Evolutionary conservation across 2,888 invertebrate species (phyloP).

Genomic region (Brachyopa scutellaris): DNA sequence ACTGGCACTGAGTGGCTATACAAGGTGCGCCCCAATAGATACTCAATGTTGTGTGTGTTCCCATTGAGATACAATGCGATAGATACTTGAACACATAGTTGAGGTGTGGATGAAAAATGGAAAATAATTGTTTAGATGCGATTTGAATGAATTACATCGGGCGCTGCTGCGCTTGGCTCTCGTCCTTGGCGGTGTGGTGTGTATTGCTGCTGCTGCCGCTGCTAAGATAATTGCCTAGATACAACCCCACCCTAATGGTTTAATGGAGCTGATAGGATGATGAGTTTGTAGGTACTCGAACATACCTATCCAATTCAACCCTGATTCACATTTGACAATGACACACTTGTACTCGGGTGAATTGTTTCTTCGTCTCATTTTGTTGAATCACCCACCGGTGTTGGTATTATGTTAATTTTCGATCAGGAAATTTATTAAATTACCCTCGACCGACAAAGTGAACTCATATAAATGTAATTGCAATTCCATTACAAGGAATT

Average conservation of each 20-base stretch:
- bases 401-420: slow-evolving; percentile 33
- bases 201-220: too few species aligned
- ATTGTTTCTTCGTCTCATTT: neutral
- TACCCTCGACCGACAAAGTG: slow-evolving; percentile 2
- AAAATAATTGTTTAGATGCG: slow-evolving; percentile 69
- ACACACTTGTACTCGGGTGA: slow-evolving; percentile 53
- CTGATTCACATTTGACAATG: slow-evolving; percentile 71
- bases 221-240: slow-evolving; percentile 61
- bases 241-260: slow-evolving; percentile 58
- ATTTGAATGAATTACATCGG: slow-evolving; percentile 56
- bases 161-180: slow-evolving; percentile 9
- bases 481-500: slow-evolving; percentile 25
- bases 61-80: slow-evolving; percentile 28
- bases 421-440: slow-evolving; percentile 55
- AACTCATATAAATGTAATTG: slow-evolving; percentile 44
- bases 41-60: slow-evolving; percentile 47
- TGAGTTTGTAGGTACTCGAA: slow-evolving; percentile 40
- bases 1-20: neutral
- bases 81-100: slow-evolving; percentile 18
- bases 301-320: slow-evolving; percentile 32
- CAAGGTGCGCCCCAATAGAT: slow-evolving; percentile 69
- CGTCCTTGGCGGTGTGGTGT: slow-evolving; percentile 61
- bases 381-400: slow-evolving; percentile 39
- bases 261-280: slow-evolving; percentile 60
- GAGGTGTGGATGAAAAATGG: slow-evolving; percentile 71